Percentiles rank a stretch among this genome's conserved stretches.
These are phyloP conservation scores for Drosophila kambysellisi DNA, from an alignment of 2,888 invertebrate species.

Conservation along the genomic window DNA sequence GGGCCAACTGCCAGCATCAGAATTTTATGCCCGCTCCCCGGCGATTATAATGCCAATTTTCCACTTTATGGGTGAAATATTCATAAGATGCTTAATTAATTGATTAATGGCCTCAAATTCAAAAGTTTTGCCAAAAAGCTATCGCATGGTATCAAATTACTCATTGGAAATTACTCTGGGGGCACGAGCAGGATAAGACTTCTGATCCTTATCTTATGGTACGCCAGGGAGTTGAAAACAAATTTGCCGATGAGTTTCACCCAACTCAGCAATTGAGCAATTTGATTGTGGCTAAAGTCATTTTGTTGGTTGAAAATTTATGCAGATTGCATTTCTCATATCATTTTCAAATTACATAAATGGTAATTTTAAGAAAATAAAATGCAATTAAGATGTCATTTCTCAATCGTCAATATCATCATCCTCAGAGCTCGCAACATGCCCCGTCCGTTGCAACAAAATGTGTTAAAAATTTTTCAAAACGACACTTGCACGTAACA, in stretches of 20 bases:
- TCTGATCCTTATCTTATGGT: constrained; percentile 22
- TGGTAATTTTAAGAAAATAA: background rate
- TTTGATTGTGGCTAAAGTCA: constrained; percentile 38
- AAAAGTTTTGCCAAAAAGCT: constrained; percentile 61
- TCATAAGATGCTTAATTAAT: constrained; percentile 81
- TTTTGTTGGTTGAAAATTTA: constrained; percentile 23
- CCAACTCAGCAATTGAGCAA: constrained; percentile 36
- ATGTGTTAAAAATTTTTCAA: constrained; percentile 65
- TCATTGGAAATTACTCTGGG: constrained; percentile 6
- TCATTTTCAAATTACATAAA: background rate
- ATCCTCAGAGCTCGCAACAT: background rate
- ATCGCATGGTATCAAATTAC: constrained; percentile 64
- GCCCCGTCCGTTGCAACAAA: constrained; percentile 1
- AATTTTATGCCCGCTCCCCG: constrained; percentile 16
- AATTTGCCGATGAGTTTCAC: constrained; percentile 13
- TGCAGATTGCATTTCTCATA: background rate
- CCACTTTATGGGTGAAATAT: constrained; percentile 65
- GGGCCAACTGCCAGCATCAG: constrained; percentile 6
- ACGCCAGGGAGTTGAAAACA: constrained; percentile 4
- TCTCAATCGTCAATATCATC: background rate
- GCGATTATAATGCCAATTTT: constrained; percentile 62
- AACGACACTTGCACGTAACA: constrained; percentile 71
- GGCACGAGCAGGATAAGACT: background rate
- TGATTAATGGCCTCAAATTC: constrained; percentile 78
- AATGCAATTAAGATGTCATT: background rate